Evolutionary conservation across 2,797 vertebrate genomes (phyloP).

Genomic region (Leptatherina wallacei): DNA sequence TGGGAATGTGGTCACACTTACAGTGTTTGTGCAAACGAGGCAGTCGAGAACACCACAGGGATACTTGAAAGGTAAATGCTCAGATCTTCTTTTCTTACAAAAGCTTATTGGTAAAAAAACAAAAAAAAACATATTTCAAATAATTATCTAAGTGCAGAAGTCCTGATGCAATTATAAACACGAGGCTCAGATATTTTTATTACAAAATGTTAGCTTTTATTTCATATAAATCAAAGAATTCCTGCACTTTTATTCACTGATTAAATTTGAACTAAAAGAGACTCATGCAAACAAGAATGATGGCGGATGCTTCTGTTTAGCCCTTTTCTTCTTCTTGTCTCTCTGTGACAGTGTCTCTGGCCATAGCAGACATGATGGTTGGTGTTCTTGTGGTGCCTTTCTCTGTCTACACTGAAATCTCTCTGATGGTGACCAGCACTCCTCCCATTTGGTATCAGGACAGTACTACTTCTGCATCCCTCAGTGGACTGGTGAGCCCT

Average conservation of each 20-base stretch:
- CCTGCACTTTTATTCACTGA: neutral
- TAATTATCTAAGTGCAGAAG: neutral
- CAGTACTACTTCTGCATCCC: constrained; percentile 32
- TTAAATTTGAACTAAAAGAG: neutral
- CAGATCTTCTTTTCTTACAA: neutral
- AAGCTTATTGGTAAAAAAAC: neutral
- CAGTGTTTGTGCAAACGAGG: constrained; percentile 84
- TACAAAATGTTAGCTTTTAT: neutral
- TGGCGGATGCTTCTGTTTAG: neutral
- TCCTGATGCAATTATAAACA: neutral
- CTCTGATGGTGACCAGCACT: constrained; percentile 79
- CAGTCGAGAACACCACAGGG: constrained; percentile 85
- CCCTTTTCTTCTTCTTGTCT: constrained; percentile 16
- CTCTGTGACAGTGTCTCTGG: constrained; percentile 82
- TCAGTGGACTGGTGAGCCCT: constrained; percentile 46
- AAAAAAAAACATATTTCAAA: neutral
- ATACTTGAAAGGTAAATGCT: constrained; percentile 84
- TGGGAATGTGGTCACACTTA: constrained; percentile 87
- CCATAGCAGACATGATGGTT: constrained; percentile 87
- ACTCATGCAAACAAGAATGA: neutral
- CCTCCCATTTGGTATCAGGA: constrained; percentile 82
- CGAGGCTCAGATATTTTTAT: neutral
- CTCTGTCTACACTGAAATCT: constrained; percentile 86
- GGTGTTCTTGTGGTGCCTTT: constrained; percentile 87
- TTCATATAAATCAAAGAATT: neutral